Percentiles rank a stretch among this genome's conserved stretches.
Conservation (phyloP, 2,888 invertebrate species). For the Cabera pusaria region DNA sequence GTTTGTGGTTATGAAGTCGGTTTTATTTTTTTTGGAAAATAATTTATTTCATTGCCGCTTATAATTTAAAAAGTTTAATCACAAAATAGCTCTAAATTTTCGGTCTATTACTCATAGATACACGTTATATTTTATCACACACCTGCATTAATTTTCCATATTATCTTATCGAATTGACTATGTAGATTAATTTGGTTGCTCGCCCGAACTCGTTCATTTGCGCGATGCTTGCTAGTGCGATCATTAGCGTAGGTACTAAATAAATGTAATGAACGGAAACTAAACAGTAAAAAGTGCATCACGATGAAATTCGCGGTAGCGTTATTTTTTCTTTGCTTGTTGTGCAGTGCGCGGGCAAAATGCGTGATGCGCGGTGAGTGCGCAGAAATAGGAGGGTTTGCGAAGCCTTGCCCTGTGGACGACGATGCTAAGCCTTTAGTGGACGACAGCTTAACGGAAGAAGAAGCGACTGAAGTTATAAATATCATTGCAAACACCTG, state of each 20-base stretch:
- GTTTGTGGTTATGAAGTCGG: no score
- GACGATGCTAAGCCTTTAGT: conserved; percentile 42
- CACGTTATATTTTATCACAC: conserved; percentile 48
- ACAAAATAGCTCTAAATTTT: no score
- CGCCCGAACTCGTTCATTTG: conserved; percentile 34
- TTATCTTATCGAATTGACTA: conserved; percentile 54
- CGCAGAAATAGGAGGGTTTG: conserved; percentile 40
- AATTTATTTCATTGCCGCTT: no score
- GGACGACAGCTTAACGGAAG: conserved; percentile 47
- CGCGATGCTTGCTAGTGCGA: conserved; percentile 6
- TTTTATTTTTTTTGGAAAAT: no score
- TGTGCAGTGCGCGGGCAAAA: conserved; percentile 45
- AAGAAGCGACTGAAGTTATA: conserved; percentile 54
- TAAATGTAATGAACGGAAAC: conserved; percentile 21
- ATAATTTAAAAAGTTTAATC: no score
- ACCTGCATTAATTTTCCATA: conserved; percentile 67
- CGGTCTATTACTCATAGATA: no score
- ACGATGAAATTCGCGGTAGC: conserved; percentile 44
- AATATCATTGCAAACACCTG: conserved; percentile 82
- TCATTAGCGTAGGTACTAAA: conserved; percentile 13
- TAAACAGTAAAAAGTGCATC: conserved; percentile 15
- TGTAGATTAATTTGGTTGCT: conserved; percentile 38
- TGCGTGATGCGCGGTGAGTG: conserved; percentile 65
- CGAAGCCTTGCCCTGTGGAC: conserved; percentile 51
- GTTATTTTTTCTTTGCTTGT: conserved; percentile 43